Base-by-base conservation (phyloP, 2,797 vertebrate species). In the Gobionotothen gibberifrons region DNA sequence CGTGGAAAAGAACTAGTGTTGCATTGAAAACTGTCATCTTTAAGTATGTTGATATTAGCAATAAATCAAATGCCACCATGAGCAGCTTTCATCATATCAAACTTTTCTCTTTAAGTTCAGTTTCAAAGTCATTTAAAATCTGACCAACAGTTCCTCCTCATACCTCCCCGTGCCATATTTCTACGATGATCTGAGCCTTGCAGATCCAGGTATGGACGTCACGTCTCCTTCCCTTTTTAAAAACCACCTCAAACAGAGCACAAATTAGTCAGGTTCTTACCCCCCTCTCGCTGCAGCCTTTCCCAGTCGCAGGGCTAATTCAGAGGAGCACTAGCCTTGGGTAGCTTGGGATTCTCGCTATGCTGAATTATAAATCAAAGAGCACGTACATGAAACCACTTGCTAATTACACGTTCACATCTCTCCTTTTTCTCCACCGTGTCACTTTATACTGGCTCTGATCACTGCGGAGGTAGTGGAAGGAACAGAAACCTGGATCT, bases 321-420 rank as follows among this genome's bases (percentile, higher is more conserved):
- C 92, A 89, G 88, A 88, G 72, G 76, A 91, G 81, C 83, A 62
- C 83, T 87, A 79, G 89, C 89, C 89, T 74, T 86, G 83, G 85
- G 88, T 89, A 87, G 84, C 85, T 85, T 85, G 85, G 88, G 85
- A 67, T 80, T 87, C 90, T 90, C 49, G 49, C 87, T 72, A 76
- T 82, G 81, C 89, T 94, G 93, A 94, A 94, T 94, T 93, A 95
- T 95, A 92, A 90, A 95, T 95, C 93, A 95, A 95, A 95, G 93
- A 74, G 81, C 72, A 83, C 86, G 89, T 90, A 92, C 90, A 93
- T 88, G 89, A 90, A 92, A 85, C 89, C 81, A 60, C 84, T 86
- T 73, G 87, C 91, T 94, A 94, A 94, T 94, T 94, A 91, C 87
- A 80, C 59, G 82, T 91, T 90, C 86, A 72, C 76, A 66, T 52